Evolutionary conservation across 2,113 vertebrate species (phyloP).

Genomic region (Neopipo cinnamomea): DNA sequence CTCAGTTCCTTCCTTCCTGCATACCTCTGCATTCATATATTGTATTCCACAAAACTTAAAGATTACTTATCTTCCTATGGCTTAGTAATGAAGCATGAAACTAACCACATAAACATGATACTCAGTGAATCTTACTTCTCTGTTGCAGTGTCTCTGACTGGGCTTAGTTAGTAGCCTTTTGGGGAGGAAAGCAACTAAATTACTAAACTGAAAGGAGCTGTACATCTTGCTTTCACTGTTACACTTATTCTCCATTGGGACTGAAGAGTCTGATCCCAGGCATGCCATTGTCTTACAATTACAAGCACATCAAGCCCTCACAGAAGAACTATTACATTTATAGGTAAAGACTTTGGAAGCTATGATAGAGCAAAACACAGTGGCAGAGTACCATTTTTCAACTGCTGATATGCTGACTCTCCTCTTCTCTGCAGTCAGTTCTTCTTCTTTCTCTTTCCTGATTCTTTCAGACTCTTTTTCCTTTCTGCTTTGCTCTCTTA

Average conservation of each 20-base stretch:
- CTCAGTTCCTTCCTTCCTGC: neutral
- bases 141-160: neutral
- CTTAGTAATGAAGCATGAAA: neutral
- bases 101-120: neutral
- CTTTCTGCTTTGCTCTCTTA: slow-evolving; percentile 79
- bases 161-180: neutral
- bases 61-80: neutral
- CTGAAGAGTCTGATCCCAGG: neutral
- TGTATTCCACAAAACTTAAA: neutral
- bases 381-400: slow-evolving; percentile 83
- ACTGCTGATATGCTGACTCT: slow-evolving; percentile 77
- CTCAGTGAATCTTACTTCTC: neutral
- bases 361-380: neutral
- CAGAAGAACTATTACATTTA: neutral
- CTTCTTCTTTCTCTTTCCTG: slow-evolving; percentile 76
- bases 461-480: slow-evolving; percentile 78
- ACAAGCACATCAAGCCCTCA: neutral
- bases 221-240: neutral
- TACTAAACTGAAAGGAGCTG: neutral
- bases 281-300: neutral
- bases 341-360: neutral
- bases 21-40: neutral
- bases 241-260: neutral
- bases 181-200: neutral
- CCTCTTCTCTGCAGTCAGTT: slow-evolving; percentile 78